Conservation (phyloP, 1,140 invertebrate genomes). For the Diuraphis noxia region DNA sequence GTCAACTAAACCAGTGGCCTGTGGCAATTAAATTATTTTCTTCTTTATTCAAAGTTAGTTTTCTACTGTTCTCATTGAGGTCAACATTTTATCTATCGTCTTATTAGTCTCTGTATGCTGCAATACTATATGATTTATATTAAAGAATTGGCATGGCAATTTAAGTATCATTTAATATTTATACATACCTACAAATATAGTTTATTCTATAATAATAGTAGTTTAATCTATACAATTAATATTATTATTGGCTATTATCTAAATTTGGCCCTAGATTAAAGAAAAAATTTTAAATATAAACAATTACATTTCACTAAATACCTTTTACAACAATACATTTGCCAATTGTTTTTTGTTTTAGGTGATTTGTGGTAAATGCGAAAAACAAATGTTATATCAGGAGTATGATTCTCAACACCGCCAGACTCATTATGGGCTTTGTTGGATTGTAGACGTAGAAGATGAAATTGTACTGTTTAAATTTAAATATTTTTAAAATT, state of each 20-base stretch:
- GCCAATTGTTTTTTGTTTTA: neutral
- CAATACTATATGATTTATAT: too few species aligned
- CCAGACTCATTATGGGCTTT: neutral
- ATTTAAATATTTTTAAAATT: neutral
- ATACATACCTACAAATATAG: too few species aligned
- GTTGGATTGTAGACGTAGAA: neutral
- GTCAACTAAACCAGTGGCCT: too few species aligned
- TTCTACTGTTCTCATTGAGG: too few species aligned
- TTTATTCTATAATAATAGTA: neutral
- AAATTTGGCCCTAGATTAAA: neutral
- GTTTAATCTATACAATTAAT: neutral
- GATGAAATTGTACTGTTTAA: neutral
- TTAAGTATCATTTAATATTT: neutral
- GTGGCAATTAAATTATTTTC: too few species aligned
- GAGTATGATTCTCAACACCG: neutral
- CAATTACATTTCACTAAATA: neutral
- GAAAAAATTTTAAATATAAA: neutral
- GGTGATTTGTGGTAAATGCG: slow-evolving; percentile 14
- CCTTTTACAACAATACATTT: neutral
- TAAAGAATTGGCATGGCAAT: neutral
- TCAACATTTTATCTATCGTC: too few species aligned
- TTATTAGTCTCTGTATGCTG: neutral
- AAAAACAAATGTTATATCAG: neutral
- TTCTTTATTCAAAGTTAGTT: too few species aligned
- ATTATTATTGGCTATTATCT: neutral